These are phyloP conservation scores for Leptinotarsa texana DNA, from an alignment of 1,140 invertebrate genomes.

Conservation along the genomic window DNA sequence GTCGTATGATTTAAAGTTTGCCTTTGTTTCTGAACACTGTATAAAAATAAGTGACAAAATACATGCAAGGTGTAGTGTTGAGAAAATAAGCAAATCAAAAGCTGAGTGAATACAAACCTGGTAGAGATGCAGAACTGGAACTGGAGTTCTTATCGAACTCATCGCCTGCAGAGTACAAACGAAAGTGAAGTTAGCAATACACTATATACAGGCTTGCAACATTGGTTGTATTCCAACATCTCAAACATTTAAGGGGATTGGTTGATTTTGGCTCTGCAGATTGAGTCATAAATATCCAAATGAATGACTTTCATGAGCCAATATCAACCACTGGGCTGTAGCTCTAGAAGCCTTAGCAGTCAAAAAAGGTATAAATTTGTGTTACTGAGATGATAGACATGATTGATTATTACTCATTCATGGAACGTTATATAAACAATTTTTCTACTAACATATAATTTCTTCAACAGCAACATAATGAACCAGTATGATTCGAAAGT, in stretches of 20 bases:
- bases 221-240: conserved; percentile 20
- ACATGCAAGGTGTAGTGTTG: not conserved
- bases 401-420: not conserved
- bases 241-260: not conserved
- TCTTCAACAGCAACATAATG: too few relatives aligned
- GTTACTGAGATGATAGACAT: too few relatives aligned
- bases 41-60: not conserved
- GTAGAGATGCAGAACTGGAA: conserved; percentile 67
- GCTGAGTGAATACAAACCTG: conserved; percentile 62
- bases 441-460: too few relatives aligned
- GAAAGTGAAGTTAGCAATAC: conserved; percentile 52
- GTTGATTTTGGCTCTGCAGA: not conserved
- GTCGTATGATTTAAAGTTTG: too few relatives aligned
- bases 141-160: conserved; percentile 72
- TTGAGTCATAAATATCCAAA: too few relatives aligned
- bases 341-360: conserved; percentile 1
- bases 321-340: not conserved
- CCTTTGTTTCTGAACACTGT: too few relatives aligned
- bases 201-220: conserved; percentile 39
- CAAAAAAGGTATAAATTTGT: not conserved
- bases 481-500: too few relatives aligned
- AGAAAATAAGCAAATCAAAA: conserved; percentile 32
- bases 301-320: not conserved
- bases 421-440: not conserved
- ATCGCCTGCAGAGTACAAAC: conserved; percentile 58